These are phyloP conservation scores for Sanderia malayensis DNA, from an alignment of 30 jellyfish, hydroid and myxozoan species.

Conservation along the genomic window DNA sequence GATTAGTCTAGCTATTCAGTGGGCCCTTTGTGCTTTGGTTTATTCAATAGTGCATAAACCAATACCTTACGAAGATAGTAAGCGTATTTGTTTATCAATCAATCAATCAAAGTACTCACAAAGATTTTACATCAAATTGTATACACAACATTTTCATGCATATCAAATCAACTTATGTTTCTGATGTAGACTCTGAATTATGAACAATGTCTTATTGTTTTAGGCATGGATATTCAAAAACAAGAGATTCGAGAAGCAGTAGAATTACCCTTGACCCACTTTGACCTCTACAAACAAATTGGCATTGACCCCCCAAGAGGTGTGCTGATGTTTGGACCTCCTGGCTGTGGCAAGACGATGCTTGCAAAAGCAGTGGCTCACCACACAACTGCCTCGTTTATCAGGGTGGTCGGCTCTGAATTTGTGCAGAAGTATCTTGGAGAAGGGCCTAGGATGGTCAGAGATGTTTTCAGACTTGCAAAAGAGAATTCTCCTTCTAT, in stretches of 20 bases:
- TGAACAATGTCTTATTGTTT: too few relatives aligned
- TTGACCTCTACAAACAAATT: conserved; percentile 88
- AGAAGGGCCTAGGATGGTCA: conserved; percentile 98
- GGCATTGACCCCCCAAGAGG: conserved; percentile 99
- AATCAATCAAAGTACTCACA: too few relatives aligned
- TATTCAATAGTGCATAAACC: too few relatives aligned
- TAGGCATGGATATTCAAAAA: conserved; percentile 96
- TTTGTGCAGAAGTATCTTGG: conserved; percentile 97
- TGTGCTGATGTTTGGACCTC: conserved; percentile 98
- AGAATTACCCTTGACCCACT: conserved; percentile 93
- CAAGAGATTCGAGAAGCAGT: conserved; percentile 99
- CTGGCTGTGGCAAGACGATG: conserved; percentile 99
- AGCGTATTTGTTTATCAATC: too few relatives aligned
- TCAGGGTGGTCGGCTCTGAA: conserved; percentile 96
- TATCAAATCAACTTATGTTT: too few relatives aligned
- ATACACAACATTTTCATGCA: too few relatives aligned
- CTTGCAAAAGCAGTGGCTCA: conserved; percentile 99
- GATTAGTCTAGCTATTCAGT: too few relatives aligned
- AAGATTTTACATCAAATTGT: too few relatives aligned
- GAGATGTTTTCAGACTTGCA: conserved; percentile 96
- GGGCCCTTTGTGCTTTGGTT: too few relatives aligned
- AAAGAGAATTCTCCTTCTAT: conserved; percentile 97
- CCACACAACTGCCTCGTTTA: conserved; percentile 96
- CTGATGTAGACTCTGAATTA: too few relatives aligned
- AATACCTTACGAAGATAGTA: too few relatives aligned